Conservation (phyloP, 2,888 invertebrate genomes). For the Synergus itoensis region DNA sequence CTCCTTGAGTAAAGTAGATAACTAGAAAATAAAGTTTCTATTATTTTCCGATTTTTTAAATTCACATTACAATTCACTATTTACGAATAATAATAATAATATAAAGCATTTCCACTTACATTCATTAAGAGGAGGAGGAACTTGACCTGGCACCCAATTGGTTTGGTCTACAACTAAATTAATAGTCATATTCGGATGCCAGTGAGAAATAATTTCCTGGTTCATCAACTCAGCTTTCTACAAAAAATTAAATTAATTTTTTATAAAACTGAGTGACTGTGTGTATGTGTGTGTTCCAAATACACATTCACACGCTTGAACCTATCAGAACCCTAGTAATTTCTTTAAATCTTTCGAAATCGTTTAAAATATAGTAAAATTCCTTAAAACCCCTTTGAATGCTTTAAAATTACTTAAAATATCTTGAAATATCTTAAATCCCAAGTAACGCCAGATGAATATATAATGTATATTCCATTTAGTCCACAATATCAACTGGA, state of each 20-base stretch:
- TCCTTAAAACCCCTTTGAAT: too few relatives aligned
- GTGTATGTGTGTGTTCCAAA: too few relatives aligned
- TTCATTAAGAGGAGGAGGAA: conserved; percentile 95
- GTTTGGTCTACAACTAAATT: conserved; percentile 98
- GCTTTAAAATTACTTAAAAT: too few relatives aligned
- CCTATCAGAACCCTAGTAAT: too few relatives aligned
- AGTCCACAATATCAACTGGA: too few relatives aligned
- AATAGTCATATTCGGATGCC: conserved; percentile 99
- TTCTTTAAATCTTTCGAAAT: neutral
- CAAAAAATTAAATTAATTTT: conserved; percentile 62
- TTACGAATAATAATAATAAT: conserved; percentile 20
- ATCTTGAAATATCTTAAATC: too few relatives aligned
- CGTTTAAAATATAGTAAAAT: neutral
- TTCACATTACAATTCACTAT: neutral
- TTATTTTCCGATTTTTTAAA: neutral
- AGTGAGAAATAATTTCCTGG: conserved; percentile 96
- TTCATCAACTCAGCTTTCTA: conserved; percentile 87
- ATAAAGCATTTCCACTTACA: conserved; percentile 78
- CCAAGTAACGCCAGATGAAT: too few relatives aligned
- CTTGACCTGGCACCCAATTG: conserved; percentile 93
- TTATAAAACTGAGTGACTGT: too few relatives aligned
- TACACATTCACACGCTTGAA: too few relatives aligned
- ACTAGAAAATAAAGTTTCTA: conserved; percentile 75
- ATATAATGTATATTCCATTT: too few relatives aligned
- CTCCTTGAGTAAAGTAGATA: conserved; percentile 92